Evolutionary conservation across 2,888 invertebrate species (phyloP).

Genomic region (Drosophila nigricruria): DNA sequence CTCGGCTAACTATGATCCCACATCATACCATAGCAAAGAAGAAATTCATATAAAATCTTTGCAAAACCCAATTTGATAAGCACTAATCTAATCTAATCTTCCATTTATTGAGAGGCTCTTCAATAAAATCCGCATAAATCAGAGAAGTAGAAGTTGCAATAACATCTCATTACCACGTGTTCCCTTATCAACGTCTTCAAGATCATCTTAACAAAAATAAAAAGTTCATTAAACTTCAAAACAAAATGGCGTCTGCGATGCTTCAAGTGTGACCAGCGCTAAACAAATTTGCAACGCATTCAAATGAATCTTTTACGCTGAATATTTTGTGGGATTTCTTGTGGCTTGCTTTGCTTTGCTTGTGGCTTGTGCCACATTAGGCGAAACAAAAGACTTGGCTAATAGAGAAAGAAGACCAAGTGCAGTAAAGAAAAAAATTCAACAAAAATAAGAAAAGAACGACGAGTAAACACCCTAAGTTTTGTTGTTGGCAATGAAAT

Average conservation of each 20-base stretch:
- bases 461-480: not conserved
- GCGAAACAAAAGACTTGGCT: conserved; percentile 22
- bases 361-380: conserved; percentile 46
- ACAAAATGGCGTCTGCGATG: conserved; percentile 24
- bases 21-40: not conserved
- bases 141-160: not conserved
- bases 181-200: conserved; percentile 16
- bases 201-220: not conserved
- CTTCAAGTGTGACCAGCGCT: conserved; percentile 25
- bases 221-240: conserved; percentile 33
- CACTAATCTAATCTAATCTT: not conserved
- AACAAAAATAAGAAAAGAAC: not conserved
- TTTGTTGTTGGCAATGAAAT: not conserved
- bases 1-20: not conserved
- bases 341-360: conserved; percentile 21
- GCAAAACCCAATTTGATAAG: not conserved
- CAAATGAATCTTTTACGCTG: conserved; percentile 34
- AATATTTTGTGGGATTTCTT: conserved; percentile 30
- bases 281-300: conserved; percentile 43
- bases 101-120: not conserved
- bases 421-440: not conserved
- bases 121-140: conserved; percentile 1
- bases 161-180: conserved; percentile 21
- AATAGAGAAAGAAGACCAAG: conserved; percentile 1
- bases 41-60: not conserved